A percentile compares a stretch with the other conserved stretches of the same genome.
phyloP scores from a whole-genome alignment of 1,140 invertebrate species.

The Diorhabda carinulata region DNA sequence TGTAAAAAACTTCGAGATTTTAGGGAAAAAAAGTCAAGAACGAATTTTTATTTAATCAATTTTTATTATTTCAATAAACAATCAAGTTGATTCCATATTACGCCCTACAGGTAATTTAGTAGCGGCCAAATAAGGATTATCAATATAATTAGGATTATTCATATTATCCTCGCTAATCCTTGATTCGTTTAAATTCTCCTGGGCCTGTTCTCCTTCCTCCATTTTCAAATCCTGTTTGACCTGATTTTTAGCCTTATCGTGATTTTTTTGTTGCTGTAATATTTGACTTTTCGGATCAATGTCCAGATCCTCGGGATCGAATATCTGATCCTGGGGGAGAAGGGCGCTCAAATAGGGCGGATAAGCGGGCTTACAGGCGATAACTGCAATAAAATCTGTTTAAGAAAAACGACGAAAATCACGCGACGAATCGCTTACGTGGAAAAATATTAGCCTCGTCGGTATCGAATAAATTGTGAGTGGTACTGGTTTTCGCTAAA shows the following conservation, averaged over 20 bases:
- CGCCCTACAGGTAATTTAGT: constrained; percentile 62
- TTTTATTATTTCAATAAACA: no score
- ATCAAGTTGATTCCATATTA: constrained; percentile 39
- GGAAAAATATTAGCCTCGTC: constrained; percentile 84
- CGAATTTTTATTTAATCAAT: no score
- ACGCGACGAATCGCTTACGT: constrained; percentile 56
- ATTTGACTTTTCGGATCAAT: constrained; percentile 68
- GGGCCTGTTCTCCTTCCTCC: constrained; percentile 47
- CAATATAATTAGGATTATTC: constrained; percentile 62
- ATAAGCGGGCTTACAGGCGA: constrained; percentile 78
- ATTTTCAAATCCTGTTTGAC: constrained; percentile 40
- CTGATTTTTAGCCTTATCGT: constrained; percentile 45
- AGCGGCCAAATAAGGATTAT: constrained; percentile 83
- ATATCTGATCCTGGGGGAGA: constrained; percentile 89
- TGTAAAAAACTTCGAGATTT: no score
- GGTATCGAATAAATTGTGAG: constrained; percentile 84
- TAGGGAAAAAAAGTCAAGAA: no score
- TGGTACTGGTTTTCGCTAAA: constrained; percentile 89
- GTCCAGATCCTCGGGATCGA: constrained; percentile 87
- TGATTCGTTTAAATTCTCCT: constrained; percentile 42
- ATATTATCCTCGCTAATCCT: constrained; percentile 47
- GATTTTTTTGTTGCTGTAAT: constrained; percentile 48
- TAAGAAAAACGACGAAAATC: background rate
- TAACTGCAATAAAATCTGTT: constrained; percentile 62
- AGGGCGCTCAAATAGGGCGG: constrained; percentile 82